Percentiles rank a stretch among this genome's conserved stretches.
Conservation (phyloP, 2,888 invertebrate species). For the Calameuta idolon region DNA sequence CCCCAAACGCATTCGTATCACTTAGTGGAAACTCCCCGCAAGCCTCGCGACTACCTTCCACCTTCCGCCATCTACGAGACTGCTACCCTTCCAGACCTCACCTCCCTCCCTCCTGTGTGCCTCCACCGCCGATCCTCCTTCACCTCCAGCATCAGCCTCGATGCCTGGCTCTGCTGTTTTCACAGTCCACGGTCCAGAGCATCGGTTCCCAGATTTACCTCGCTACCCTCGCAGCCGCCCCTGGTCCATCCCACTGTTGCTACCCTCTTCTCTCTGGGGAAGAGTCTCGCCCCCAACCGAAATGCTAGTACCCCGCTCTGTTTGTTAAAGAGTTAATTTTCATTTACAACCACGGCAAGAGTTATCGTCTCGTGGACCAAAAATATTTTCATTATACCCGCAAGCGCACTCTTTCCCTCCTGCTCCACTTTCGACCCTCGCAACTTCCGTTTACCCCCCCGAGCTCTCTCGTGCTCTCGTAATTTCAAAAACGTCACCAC, state of each 20-base stretch:
- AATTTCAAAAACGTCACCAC: background rate
- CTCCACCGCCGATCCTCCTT: background rate
- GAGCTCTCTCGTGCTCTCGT: background rate
- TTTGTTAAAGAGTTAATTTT: conserved; percentile 38
- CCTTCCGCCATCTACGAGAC: background rate
- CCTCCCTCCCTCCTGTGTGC: background rate
- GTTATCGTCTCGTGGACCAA: conserved; percentile 27
- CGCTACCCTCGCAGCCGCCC: background rate
- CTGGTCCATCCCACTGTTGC: background rate
- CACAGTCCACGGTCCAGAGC: background rate
- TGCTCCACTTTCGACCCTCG: background rate
- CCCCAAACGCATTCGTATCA: conserved; percentile 59
- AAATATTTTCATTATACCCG: conserved; percentile 26
- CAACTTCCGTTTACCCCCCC: background rate
- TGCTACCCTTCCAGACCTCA: background rate
- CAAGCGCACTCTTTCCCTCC: background rate
- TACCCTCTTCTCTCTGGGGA: conserved; percentile 14
- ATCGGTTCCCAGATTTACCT: background rate
- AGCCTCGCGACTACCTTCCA: conserved; percentile 16
- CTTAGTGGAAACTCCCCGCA: conserved; percentile 41
- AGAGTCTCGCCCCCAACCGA: conserved; percentile 16
- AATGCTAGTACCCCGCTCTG: conserved; percentile 8
- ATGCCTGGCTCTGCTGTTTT: background rate
- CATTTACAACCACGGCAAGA: conserved; percentile 34
- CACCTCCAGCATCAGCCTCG: background rate